Conservation (phyloP, 2,888 invertebrate species). For the Catocala fraxini region DNA sequence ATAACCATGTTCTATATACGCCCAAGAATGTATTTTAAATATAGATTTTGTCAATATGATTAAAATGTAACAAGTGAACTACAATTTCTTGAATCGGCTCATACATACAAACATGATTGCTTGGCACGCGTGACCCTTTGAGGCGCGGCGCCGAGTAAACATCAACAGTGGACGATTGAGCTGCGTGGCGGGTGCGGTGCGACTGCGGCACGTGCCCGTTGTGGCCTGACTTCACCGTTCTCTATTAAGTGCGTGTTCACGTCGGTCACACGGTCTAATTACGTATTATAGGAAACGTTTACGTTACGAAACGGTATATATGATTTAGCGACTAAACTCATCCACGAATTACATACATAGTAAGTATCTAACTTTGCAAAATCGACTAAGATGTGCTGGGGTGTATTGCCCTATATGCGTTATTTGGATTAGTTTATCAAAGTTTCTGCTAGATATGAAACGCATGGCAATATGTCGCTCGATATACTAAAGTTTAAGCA, state of each 20-base stretch:
- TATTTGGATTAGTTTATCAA: too few relatives aligned
- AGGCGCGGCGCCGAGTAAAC: conserved; percentile 32
- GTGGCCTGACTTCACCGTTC: background rate
- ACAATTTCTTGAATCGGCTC: background rate
- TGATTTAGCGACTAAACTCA: too few relatives aligned
- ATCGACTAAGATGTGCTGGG: too few relatives aligned
- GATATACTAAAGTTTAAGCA: too few relatives aligned
- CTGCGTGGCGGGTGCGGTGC: conserved; percentile 16
- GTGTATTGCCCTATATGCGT: too few relatives aligned
- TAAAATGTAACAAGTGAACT: background rate
- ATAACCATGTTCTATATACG: too few relatives aligned
- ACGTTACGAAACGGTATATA: background rate
- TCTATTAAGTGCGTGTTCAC: background rate
- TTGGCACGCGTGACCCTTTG: conserved; percentile 15
- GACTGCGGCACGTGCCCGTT: conserved; percentile 11
- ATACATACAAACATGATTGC: background rate
- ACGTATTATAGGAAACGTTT: background rate
- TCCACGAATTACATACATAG: too few relatives aligned
- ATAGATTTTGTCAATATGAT: too few relatives aligned
- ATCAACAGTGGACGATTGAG: conserved; percentile 14
- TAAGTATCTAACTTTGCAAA: too few relatives aligned
- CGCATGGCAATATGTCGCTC: too few relatives aligned
- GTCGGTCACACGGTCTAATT: background rate
- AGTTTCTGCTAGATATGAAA: too few relatives aligned
- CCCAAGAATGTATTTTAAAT: too few relatives aligned